phyloP scores from a whole-genome alignment of 2,888 invertebrate genomes.

The Cantharis rufa region DNA sequence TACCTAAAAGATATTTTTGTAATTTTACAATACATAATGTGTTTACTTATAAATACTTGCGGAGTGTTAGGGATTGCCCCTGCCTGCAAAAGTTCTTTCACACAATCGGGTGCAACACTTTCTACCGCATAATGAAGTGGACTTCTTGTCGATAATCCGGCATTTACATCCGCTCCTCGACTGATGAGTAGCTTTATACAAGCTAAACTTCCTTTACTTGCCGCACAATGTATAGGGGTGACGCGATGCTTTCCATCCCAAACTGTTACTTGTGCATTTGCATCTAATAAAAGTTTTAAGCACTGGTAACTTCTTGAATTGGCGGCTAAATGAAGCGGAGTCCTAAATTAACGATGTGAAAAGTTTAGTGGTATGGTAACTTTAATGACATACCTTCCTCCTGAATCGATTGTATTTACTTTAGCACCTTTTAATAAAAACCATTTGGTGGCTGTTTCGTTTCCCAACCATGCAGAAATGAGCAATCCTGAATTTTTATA shows the following conservation, averaged over 20 bases:
- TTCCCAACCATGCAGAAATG: slow-evolving; percentile 66
- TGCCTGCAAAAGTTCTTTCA: slow-evolving; percentile 70
- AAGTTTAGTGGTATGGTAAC: not conserved
- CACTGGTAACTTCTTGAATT: slow-evolving; percentile 75
- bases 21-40: not conserved
- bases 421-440: slow-evolving; percentile 64
- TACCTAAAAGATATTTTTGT: slow-evolving; percentile 57
- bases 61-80: slow-evolving; percentile 84
- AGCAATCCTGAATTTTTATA: slow-evolving; percentile 61
- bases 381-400: slow-evolving; percentile 63
- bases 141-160: slow-evolving; percentile 68
- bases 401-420: slow-evolving; percentile 67
- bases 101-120: slow-evolving; percentile 74
- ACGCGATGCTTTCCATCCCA: slow-evolving; percentile 74
- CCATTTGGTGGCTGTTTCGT: slow-evolving; percentile 59
- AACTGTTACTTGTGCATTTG: slow-evolving; percentile 67
- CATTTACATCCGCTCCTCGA: slow-evolving; percentile 79
- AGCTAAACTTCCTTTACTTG: slow-evolving; percentile 65
- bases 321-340: slow-evolving; percentile 78
- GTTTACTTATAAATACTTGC: slow-evolving; percentile 60
- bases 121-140: slow-evolving; percentile 85
- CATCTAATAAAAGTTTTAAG: slow-evolving; percentile 69
- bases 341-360: slow-evolving; percentile 50
- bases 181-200: slow-evolving; percentile 69
- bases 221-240: slow-evolving; percentile 79